These are phyloP conservation scores for Rhea americana DNA, from an alignment of 2,113 vertebrate genomes.

Conservation along the genomic window DNA sequence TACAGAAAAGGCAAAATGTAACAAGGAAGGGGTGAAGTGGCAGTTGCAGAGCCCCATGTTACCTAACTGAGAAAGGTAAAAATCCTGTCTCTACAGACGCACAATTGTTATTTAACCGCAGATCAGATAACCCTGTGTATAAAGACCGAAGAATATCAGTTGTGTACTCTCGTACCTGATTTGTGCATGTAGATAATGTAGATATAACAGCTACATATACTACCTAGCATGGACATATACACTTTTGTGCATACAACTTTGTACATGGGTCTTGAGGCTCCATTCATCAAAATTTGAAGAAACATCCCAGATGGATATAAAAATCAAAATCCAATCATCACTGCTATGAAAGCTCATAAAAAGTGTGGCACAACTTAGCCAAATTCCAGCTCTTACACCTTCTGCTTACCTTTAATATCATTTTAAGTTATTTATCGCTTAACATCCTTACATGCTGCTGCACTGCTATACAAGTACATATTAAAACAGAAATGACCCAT, in stretches of 20 bases:
- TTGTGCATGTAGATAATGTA: neutral
- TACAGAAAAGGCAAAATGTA: neutral
- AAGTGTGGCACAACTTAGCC: neutral
- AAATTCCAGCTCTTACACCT: neutral
- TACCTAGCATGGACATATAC: rapidly evolving
- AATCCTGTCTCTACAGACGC: neutral
- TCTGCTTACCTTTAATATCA: neutral
- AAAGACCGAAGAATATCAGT: neutral
- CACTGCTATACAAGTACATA: neutral
- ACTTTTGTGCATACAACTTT: neutral
- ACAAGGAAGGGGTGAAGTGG: neutral
- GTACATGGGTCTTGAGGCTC: neutral
- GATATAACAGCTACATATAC: neutral
- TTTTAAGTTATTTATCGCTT: neutral
- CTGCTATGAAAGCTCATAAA: neutral
- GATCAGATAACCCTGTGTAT: neutral
- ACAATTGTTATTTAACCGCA: neutral
- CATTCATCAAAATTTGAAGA: rapidly evolving
- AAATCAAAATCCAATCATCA: neutral
- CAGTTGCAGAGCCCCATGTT: neutral
- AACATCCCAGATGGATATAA: neutral
- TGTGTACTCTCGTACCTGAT: neutral
- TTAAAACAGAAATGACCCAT: neutral
- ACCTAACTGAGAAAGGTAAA: neutral
- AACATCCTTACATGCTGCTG: neutral